Evolutionary conservation across 2,888 invertebrate genomes (phyloP).

Genomic region (Tachina fera): DNA sequence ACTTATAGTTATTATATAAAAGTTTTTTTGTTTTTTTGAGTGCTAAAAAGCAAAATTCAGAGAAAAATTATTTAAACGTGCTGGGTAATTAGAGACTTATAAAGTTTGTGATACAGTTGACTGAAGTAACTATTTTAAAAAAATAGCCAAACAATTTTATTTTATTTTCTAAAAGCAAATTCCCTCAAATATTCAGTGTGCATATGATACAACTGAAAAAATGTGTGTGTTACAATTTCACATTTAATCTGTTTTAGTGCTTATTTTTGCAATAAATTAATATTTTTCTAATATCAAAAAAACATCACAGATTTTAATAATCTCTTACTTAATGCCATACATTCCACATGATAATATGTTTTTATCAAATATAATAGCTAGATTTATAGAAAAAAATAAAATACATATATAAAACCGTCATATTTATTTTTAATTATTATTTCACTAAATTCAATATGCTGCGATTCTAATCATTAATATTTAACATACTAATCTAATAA

Average conservation of each 20-base stretch:
- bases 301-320: constrained; percentile 16
- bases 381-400: constrained; percentile 12
- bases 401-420: neutral
- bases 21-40: no score
- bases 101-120: no score
- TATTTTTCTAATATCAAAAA: neutral
- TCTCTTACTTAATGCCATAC: constrained; percentile 16
- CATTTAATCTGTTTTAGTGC: constrained; percentile 23
- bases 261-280: neutral
- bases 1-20: no score
- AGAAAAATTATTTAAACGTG: no score
- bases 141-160: no score
- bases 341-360: constrained; percentile 1
- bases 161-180: no score
- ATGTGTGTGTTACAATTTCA: neutral
- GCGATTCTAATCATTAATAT: constrained; percentile 7
- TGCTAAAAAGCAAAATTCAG: no score
- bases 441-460: constrained; percentile 18
- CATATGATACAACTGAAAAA: neutral
- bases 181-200: neutral
- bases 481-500: constrained; percentile 37
- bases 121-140: no score
- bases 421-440: neutral
- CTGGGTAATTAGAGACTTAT: no score
- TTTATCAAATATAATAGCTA: constrained; percentile 11